These are phyloP conservation scores for Pogonocherus hispidulus DNA, from an alignment of 2,888 invertebrate genomes.

Conservation along the genomic window DNA sequence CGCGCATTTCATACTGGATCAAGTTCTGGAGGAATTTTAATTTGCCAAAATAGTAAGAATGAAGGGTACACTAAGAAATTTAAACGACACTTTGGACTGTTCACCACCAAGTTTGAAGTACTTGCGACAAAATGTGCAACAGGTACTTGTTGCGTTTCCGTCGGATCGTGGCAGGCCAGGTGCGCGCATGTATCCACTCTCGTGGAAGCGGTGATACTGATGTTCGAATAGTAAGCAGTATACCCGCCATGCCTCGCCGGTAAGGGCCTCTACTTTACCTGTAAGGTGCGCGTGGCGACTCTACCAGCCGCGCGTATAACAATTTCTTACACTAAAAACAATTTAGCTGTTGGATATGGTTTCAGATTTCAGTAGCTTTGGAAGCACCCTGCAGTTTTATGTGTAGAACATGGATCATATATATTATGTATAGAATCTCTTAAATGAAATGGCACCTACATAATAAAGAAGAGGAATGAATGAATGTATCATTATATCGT, in stretches of 20 bases:
- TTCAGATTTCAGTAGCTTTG: constrained; percentile 19
- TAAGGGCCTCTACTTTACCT: constrained; percentile 55
- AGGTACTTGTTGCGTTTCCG: constrained; percentile 56
- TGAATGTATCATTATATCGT: no score
- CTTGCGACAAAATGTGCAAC: constrained; percentile 42
- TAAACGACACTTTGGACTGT: not conserved
- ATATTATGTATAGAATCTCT: not conserved
- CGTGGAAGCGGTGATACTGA: constrained; percentile 60
- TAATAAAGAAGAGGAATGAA: no score
- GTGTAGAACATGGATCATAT: not conserved
- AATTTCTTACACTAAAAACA: constrained; percentile 15
- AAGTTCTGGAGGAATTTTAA: no score
- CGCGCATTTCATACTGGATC: not conserved
- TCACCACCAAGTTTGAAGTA: constrained; percentile 12
- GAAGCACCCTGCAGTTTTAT: constrained; percentile 23
- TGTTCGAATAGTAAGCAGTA: constrained; percentile 59
- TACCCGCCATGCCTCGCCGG: constrained; percentile 60
- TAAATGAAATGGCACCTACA: constrained; percentile 5
- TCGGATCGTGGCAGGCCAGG: constrained; percentile 48
- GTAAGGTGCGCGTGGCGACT: constrained; percentile 52
- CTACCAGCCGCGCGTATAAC: constrained; percentile 21
- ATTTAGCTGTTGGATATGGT: constrained; percentile 11
- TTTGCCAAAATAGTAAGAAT: no score
- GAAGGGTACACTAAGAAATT: not conserved
- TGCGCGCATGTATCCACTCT: constrained; percentile 52